Evolutionary conservation across 2,888 invertebrate species (phyloP).

Genomic region (Eristalinus sepulchralis): DNA sequence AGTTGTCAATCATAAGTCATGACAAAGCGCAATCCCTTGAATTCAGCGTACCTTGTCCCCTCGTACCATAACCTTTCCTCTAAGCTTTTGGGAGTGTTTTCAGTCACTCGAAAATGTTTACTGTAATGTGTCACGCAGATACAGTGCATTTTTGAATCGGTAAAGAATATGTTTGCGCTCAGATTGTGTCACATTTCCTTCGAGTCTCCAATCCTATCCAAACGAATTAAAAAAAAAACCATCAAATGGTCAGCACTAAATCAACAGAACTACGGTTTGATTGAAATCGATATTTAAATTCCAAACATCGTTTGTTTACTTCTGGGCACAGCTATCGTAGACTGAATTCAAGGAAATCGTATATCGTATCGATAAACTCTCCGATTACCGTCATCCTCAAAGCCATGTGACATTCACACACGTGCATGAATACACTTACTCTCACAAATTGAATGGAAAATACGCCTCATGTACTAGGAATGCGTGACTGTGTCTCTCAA

Average conservation of each 20-base stretch:
- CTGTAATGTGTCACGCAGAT: too few species aligned
- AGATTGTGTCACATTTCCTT: too few species aligned
- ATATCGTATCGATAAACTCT: background rate
- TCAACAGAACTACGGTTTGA: background rate
- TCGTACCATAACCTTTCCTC: too few species aligned
- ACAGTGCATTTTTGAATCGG: too few species aligned
- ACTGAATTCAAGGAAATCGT: background rate
- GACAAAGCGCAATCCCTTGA: too few species aligned
- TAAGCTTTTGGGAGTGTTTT: too few species aligned
- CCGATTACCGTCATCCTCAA: background rate
- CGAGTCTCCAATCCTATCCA: too few species aligned
- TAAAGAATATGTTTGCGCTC: too few species aligned
- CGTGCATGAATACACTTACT: background rate
- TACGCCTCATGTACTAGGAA: background rate
- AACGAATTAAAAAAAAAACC: too few species aligned
- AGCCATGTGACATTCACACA: background rate
- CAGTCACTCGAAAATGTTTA: too few species aligned
- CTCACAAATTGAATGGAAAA: background rate
- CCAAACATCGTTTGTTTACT: background rate
- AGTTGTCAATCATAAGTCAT: too few species aligned
- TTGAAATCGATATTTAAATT: background rate
- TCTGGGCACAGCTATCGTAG: background rate
- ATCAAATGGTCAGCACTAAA: background rate
- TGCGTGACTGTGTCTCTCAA: background rate
- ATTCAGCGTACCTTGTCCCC: too few species aligned